Percentiles rank a stretch among this genome's conserved stretches.
These are phyloP conservation scores for Mythimna lalbum DNA, from an alignment of 2,888 invertebrate species.

Conservation along the genomic window DNA sequence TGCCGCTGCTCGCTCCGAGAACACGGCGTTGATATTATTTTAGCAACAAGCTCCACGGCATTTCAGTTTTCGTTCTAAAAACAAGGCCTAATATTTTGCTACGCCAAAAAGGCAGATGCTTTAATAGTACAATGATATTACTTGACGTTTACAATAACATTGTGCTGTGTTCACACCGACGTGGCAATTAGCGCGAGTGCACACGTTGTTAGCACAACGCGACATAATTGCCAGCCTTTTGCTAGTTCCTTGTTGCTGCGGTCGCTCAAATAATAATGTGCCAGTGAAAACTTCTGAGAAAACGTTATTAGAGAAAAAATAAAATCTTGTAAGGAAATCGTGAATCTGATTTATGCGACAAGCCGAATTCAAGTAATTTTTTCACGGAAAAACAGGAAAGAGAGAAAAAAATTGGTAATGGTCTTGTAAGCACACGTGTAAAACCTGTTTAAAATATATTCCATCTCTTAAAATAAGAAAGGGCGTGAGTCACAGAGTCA, in stretches of 20 bases:
- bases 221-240: conserved; percentile 40
- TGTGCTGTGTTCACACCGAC: conserved; percentile 24
- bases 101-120: too few species aligned
- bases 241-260: conserved; percentile 34
- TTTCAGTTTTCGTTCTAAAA: neutral
- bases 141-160: conserved; percentile 26
- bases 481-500: too few species aligned
- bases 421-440: too few species aligned
- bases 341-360: neutral
- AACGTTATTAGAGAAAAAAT: neutral
- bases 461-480: too few species aligned
- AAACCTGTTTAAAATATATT: too few species aligned
- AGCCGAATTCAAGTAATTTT: too few species aligned
- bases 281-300: neutral
- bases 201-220: conserved; percentile 32
- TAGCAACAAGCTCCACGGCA: too few species aligned
- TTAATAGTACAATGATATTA: neutral
- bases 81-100: neutral
- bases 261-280: conserved; percentile 32
- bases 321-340: conserved; percentile 4
- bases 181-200: conserved; percentile 42
- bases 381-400: too few species aligned
- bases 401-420: too few species aligned
- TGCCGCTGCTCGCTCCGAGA: too few species aligned
- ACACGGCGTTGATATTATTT: too few species aligned